These are phyloP conservation scores for Nephotettix cincticeps DNA, from an alignment of 1,140 invertebrate genomes.

Conservation along the genomic window DNA sequence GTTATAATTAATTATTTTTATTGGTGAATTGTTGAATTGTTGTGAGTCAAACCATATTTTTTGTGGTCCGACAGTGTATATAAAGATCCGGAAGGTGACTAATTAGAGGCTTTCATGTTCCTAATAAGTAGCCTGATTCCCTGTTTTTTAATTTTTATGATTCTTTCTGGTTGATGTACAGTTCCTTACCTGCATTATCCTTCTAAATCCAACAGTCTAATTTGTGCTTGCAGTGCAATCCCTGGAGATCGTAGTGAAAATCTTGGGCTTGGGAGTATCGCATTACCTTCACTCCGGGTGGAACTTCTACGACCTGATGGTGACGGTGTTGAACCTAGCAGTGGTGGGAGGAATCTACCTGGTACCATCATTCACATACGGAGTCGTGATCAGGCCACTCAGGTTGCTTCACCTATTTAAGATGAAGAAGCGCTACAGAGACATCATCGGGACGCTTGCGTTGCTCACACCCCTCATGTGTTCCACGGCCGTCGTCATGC, in stretches of 20 bases:
- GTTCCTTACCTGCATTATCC: slow-evolving; percentile 10
- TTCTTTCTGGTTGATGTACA: slow-evolving; percentile 27
- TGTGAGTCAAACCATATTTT: no score
- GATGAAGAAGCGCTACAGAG: slow-evolving; percentile 82
- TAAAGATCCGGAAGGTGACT: no score
- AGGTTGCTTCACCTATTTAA: slow-evolving; percentile 70
- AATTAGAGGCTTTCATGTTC: no score
- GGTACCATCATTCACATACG: slow-evolving; percentile 65
- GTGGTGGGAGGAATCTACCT: slow-evolving; percentile 65
- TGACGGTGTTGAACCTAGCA: slow-evolving; percentile 65
- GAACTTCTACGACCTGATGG: slow-evolving; percentile 83
- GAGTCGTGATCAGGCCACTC: slow-evolving; percentile 71
- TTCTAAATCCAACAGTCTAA: slow-evolving; percentile 45
- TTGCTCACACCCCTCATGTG: slow-evolving; percentile 72
- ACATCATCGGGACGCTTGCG: slow-evolving; percentile 87
- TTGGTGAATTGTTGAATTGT: no score
- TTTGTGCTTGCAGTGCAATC: slow-evolving; percentile 66
- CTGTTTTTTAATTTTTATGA: slow-evolving; percentile 4
- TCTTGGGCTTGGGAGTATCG: slow-evolving; percentile 68
- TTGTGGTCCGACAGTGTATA: no score
- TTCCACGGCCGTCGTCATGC: slow-evolving; percentile 76
- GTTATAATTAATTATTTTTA: no score
- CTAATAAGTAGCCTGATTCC: background rate
- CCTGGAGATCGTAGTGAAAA: slow-evolving; percentile 70
- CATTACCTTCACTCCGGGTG: slow-evolving; percentile 80